Percentiles rank a stretch among this genome's conserved stretches.
Conservation (phyloP, 2,113 vertebrate genomes). For the Progne subis region DNA sequence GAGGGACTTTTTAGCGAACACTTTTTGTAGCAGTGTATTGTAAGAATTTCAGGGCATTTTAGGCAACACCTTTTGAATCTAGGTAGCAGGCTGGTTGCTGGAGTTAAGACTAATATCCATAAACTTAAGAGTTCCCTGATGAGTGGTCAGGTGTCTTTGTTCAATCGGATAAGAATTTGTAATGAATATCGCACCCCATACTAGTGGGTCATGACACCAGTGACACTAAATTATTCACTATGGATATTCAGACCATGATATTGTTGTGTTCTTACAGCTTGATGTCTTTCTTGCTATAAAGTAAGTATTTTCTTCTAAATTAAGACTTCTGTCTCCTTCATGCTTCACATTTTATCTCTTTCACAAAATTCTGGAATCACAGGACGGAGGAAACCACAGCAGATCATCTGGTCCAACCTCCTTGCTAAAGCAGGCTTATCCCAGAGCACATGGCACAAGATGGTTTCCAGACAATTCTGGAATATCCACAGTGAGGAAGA, state of each 20-base stretch:
- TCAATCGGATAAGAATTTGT: not conserved
- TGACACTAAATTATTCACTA: not conserved
- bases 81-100: not conserved
- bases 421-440: not conserved
- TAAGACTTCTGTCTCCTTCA: not conserved
- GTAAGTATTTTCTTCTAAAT: not conserved
- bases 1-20: not conserved
- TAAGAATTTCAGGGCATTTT: not conserved
- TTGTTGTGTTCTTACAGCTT: not conserved
- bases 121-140: not conserved
- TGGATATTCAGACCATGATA: not conserved
- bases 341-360: not conserved
- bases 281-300: not conserved
- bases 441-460: not conserved
- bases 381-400: not conserved
- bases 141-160: not conserved
- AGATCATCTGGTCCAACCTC: not conserved
- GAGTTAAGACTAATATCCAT: not conserved
- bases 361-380: not conserved
- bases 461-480: not conserved
- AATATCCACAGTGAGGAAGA: not conserved
- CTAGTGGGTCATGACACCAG: not conserved
- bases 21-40: not conserved
- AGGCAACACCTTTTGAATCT: not conserved
- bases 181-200: fast-evolving